Base-by-base conservation (phyloP, 2,888 invertebrate genomes). In the Leucoma salicis region DNA sequence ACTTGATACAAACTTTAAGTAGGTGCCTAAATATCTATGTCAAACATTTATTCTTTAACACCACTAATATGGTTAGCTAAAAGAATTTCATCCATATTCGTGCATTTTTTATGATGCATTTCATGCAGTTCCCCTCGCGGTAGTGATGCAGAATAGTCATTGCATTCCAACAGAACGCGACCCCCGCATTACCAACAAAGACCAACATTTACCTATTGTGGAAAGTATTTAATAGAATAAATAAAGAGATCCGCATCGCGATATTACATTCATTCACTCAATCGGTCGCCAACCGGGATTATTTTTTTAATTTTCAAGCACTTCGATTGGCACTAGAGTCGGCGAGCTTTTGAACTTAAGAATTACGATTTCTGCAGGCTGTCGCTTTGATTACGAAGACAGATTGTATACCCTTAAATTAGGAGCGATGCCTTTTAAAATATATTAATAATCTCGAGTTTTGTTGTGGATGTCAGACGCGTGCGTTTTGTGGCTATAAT, bases 261-360 rank as follows among this genome's bases (percentile, higher is more conserved):
- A 87, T 87, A 84, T 75, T 77, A 77, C 74, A 65, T 62, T 76
- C 71, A 72, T 66, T 77, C 81, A 74, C 65, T 75, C 72, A 60
- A 61, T 77, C 76, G 63, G 58, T 78, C 71, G 72, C 63, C 63
- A 70, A 67, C 63, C 64, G 69, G 67, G 58, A 39, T 37, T 36
- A 49, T 61, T 66, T 73, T 74, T 70, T 55, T 33, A 63, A 67
- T 72, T 73, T 63, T 68, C 64, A 70, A 76, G 71, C 60, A 78
- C 78, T 86, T 80, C 81, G 82, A 86, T 86, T 84, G 82, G 82
- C 75, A 74, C 77, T 80, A 71, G 61, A 75, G 79, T 70, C 85
- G 84, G 85, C 74, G 52, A 54, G 72, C 84, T 78, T 85, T 84
- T 77, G 77, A 82, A 63, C 57, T 57, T 66, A 52, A 66, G 63